These are phyloP conservation scores for Stigmatopora nigra DNA, from an alignment of 2,113 vertebrate species.

Conservation along the genomic window DNA sequence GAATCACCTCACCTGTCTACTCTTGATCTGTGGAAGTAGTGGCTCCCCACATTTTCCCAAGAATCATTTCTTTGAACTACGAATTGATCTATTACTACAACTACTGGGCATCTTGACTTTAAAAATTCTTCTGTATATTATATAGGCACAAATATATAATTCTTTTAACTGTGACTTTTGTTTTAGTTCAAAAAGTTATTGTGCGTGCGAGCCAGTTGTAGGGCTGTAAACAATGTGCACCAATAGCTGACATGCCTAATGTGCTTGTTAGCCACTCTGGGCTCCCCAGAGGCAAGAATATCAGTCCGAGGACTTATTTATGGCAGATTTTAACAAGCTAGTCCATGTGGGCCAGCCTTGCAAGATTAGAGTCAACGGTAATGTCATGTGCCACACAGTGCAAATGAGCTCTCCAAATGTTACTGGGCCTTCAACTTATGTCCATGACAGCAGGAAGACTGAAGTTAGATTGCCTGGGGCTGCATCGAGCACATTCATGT, in stretches of 20 bases:
- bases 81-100: background rate
- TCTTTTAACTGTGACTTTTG: constrained; percentile 18
- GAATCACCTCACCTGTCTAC: background rate
- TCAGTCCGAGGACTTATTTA: constrained; percentile 59
- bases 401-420: constrained; percentile 67
- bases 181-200: constrained; percentile 21
- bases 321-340: constrained; percentile 63
- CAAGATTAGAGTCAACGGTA: constrained; percentile 65
- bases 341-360: constrained; percentile 59
- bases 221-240: constrained; percentile 58
- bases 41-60: background rate
- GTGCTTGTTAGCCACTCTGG: constrained; percentile 62
- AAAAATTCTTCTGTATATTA: background rate
- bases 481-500: constrained; percentile 44
- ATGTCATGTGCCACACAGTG: constrained; percentile 64
- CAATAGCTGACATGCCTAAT: constrained; percentile 60
- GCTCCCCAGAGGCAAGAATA: constrained; percentile 53
- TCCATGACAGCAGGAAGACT: constrained; percentile 48
- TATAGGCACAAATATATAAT: background rate
- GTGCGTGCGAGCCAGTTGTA: constrained; percentile 31
- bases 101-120: background rate
- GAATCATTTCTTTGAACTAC: background rate
- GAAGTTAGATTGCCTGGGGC: constrained; percentile 38
- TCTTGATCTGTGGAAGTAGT: too few species aligned
- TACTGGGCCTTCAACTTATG: constrained; percentile 53